Evolutionary conservation across 2,888 invertebrate genomes (phyloP), one percentile per base, ranked within the genome.

Genomic region (Agrilus mali): DNA sequence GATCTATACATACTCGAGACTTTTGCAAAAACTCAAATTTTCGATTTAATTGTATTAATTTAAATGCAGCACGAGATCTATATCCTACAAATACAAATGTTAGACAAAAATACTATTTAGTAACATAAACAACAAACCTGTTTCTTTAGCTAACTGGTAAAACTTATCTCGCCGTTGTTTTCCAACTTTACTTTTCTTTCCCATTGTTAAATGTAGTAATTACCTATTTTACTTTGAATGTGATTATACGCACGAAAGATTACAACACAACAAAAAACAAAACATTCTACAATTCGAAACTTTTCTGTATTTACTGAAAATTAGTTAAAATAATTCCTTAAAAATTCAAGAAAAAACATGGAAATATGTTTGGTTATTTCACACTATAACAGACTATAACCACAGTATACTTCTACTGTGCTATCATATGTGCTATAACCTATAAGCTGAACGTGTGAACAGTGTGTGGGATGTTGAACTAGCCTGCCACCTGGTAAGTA

Each of bases 151-250:
- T 57, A 98, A 74, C 61, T 94, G 89, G 70, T 98, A 98, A 69
- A 88, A 98, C 74, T 93, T 97, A 78, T 98, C 98, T 68, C 87
- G 89, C 38, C 98, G 81, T 65, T 95, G 88, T 72, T 97, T 98
- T 76, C 97, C 98, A 66, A 89, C 78, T 82, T 97, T 97, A 10
- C 78, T 72, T 67, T 97, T 98, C 66, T 90, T 90, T 41, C 90
- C 93, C 94, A 95, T 95, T 67, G 69, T 78, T 46, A 31, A 10
- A 6, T 22, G 7, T 37, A 16, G 13, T 6, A 40, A 22, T 42
- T 42, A 36, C 17, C 38, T 35, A 13, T 35, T 45, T 4, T 17
- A 17, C 44, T 16, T 38, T 35, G 37, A 41, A 44, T 51, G 52
- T 50, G 49, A 51, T 51, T 49, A 47, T 41, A 33, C 39, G 46